Evolutionary conservation across 2,888 invertebrate species (phyloP).

Genomic region (Brachyopa scutellaris): DNA sequence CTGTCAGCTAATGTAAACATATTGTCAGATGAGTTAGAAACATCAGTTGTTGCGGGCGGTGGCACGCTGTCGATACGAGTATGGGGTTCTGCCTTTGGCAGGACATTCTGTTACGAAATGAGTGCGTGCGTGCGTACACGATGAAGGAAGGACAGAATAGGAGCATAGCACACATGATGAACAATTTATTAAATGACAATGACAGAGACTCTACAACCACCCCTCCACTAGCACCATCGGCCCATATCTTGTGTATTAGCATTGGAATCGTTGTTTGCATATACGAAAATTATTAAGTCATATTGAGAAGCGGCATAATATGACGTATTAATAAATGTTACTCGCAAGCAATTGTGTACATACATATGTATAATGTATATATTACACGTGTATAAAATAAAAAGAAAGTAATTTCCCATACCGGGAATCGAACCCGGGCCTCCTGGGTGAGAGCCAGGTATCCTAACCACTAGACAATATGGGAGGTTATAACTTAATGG

Average conservation of each 20-base stretch:
- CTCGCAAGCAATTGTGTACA: not conserved
- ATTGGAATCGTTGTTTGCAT: constrained; percentile 29
- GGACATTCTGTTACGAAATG: constrained; percentile 43
- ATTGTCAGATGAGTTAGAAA: constrained; percentile 71
- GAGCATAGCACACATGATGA: constrained; percentile 44
- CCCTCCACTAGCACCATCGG: not conserved
- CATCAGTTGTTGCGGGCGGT: constrained; percentile 59
- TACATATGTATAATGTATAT: too few relatives aligned
- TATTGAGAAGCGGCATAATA: not conserved
- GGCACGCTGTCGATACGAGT: not conserved
- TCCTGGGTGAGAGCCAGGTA: constrained; percentile 83
- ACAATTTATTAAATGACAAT: constrained; percentile 63
- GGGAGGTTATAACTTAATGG: constrained; percentile 76
- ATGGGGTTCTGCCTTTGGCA: constrained; percentile 24
- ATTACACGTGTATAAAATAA: too few relatives aligned
- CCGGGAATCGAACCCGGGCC: constrained; percentile 83
- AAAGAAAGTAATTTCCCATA: constrained; percentile 79
- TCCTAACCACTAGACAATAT: constrained; percentile 83
- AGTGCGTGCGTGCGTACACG: constrained; percentile 2
- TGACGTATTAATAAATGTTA: not conserved
- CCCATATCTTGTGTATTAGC: not conserved
- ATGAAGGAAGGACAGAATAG: constrained; percentile 12
- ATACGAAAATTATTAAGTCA: constrained; percentile 37
- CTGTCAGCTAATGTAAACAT: constrained; percentile 69
- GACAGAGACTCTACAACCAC: constrained; percentile 25